Percentiles rank a stretch among this genome's conserved stretches.
Conservation (phyloP, 2,888 invertebrate genomes). For the Tipula vernalis region DNA sequence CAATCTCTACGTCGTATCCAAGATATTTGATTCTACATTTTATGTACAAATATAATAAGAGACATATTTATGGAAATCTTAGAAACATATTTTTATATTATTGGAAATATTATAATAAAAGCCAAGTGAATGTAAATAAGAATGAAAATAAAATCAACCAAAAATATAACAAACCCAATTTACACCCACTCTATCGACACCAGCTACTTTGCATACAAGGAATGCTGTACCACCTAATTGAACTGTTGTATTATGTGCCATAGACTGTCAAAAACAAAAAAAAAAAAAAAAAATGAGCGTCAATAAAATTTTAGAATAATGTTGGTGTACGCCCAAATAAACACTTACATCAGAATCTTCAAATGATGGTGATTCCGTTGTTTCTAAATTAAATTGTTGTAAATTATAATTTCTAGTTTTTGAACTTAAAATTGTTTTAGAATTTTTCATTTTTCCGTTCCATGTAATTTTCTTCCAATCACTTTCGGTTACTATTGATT, state of each 20-base stretch:
- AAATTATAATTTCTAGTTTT: background rate
- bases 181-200: slow-evolving; percentile 39
- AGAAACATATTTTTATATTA: background rate
- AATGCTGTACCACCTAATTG: slow-evolving; percentile 37
- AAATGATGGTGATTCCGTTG: slow-evolving; percentile 36
- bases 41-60: background rate
- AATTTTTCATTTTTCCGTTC: slow-evolving; percentile 12
- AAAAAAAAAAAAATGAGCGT: slow-evolving; percentile 12
- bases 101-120: background rate
- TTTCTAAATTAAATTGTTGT: slow-evolving; percentile 22
- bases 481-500: slow-evolving; percentile 37
- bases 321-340: background rate
- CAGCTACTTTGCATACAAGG: slow-evolving; percentile 36
- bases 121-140: background rate
- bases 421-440: slow-evolving; percentile 8
- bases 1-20: slow-evolving; percentile 87
- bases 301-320: background rate
- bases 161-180: slow-evolving; percentile 35
- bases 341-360: slow-evolving; percentile 34
- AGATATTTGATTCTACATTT: slow-evolving; percentile 58
- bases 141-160: background rate
- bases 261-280: slow-evolving; percentile 26
- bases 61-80: background rate
- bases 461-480: slow-evolving; percentile 33
- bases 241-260: slow-evolving; percentile 38